Evolutionary conservation across 2,888 invertebrate species (phyloP).

Genomic region (Ochlodes sylvanus): DNA sequence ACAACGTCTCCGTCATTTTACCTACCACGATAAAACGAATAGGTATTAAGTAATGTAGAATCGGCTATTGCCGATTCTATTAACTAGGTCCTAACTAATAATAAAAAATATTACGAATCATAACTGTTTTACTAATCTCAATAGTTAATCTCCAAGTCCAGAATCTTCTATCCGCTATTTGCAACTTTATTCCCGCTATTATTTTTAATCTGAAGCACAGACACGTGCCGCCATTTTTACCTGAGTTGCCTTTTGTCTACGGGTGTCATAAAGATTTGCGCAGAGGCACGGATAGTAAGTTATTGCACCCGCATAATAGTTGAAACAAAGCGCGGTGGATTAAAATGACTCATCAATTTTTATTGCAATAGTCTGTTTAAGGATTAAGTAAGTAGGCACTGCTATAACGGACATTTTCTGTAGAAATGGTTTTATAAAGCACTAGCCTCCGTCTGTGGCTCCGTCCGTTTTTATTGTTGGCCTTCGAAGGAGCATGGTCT

Average conservation of each 20-base stretch:
- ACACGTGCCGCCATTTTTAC: slow-evolving; percentile 43
- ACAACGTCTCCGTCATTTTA: too few relatives aligned
- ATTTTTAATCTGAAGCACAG: slow-evolving; percentile 37
- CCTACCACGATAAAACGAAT: too few relatives aligned
- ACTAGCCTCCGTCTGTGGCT: too few relatives aligned
- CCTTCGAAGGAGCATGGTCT: too few relatives aligned
- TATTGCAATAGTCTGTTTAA: slow-evolving; percentile 34
- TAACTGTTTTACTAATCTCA: slow-evolving; percentile 16
- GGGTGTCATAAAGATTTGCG: slow-evolving; percentile 43
- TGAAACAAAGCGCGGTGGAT: slow-evolving; percentile 26
- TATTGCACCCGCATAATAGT: slow-evolving; percentile 38
- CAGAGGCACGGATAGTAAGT: slow-evolving; percentile 28
- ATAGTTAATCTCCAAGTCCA: neutral
- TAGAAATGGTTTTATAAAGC: neutral
- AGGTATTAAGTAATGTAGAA: too few relatives aligned
- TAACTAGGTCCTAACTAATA: neutral
- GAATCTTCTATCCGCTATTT: slow-evolving; percentile 24
- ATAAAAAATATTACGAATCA: neutral
- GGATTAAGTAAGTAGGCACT: too few relatives aligned
- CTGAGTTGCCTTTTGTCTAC: slow-evolving; percentile 32
- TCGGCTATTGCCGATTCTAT: too few relatives aligned
- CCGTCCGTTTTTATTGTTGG: too few relatives aligned
- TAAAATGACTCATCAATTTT: slow-evolving; percentile 32
- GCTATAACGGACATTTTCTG: neutral
- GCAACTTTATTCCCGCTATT: slow-evolving; percentile 28